Evolutionary conservation across 2,888 invertebrate species (phyloP).

Genomic region (Drosophila helvetica): DNA sequence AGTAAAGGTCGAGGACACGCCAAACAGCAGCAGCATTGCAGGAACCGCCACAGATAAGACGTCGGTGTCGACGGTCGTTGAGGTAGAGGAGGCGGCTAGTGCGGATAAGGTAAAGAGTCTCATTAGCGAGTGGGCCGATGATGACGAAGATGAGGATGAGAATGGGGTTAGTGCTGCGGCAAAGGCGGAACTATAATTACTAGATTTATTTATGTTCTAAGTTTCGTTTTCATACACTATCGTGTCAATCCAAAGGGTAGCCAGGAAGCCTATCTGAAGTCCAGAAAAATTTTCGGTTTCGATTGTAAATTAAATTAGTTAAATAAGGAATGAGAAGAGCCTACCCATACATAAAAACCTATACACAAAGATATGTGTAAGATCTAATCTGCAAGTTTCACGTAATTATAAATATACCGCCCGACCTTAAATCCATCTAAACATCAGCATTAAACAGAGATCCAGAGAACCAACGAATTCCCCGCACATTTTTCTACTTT

Average conservation of each 20-base stretch:
- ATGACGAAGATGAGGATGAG: constrained; percentile 81
- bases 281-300: constrained; percentile 63
- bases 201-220: constrained; percentile 81
- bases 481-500: constrained; percentile 13
- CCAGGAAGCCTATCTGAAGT: background rate
- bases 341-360: constrained; percentile 13
- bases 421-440: too few relatives aligned
- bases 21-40: constrained; percentile 9
- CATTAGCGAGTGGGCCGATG: constrained; percentile 83
- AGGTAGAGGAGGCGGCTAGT: constrained; percentile 11
- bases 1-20: constrained; percentile 34
- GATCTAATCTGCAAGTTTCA: constrained; percentile 41
- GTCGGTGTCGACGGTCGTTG: background rate
- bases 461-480: constrained; percentile 10
- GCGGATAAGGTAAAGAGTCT: constrained; percentile 81
- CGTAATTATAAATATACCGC: constrained; percentile 33
- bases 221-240: constrained; percentile 42
- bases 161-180: constrained; percentile 69
- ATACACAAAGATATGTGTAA: constrained; percentile 21
- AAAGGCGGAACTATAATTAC: constrained; percentile 77
- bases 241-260: constrained; percentile 22
- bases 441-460: constrained; percentile 12
- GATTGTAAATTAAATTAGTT: constrained; percentile 65
- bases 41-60: constrained; percentile 8
- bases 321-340: constrained; percentile 27